Evolutionary conservation across 2,888 invertebrate species (phyloP).

Genomic region (Venustoraphidia nigricollis): DNA sequence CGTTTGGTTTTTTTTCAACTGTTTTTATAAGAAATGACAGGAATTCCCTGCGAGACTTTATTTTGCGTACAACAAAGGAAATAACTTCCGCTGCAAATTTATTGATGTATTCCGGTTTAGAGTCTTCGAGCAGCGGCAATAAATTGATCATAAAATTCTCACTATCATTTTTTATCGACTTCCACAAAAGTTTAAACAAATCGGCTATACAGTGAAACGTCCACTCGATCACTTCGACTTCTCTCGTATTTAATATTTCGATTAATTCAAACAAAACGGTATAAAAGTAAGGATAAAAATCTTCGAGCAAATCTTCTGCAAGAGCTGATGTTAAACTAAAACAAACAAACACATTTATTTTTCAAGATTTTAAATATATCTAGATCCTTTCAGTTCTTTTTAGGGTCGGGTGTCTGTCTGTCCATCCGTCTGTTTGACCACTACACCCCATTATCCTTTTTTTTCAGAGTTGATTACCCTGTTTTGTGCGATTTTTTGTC

Average conservation of each 20-base stretch:
- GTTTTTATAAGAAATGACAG: slow-evolving; percentile 51
- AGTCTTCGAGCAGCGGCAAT: slow-evolving; percentile 59
- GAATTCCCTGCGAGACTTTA: slow-evolving; percentile 62
- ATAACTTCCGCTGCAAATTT: slow-evolving; percentile 94
- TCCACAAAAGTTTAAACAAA: slow-evolving; percentile 78
- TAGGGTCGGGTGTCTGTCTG: too few relatives aligned
- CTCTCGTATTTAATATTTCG: slow-evolving; percentile 52
- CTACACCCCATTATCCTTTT: too few relatives aligned
- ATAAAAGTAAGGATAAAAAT: slow-evolving; percentile 78
- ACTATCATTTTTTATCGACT: slow-evolving; percentile 67
- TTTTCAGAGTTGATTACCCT: too few relatives aligned
- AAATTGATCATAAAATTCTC: slow-evolving; percentile 52
- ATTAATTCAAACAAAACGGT: slow-evolving; percentile 59
- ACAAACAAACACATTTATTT: slow-evolving; percentile 14
- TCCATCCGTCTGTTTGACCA: too few relatives aligned
- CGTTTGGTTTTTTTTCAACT: slow-evolving; percentile 49
- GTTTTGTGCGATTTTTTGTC: not conserved
- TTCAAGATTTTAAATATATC: not conserved
- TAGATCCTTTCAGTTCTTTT: slow-evolving; percentile 1
- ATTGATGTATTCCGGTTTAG: slow-evolving; percentile 69
- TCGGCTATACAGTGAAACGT: slow-evolving; percentile 75
- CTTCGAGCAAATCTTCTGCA: slow-evolving; percentile 73
- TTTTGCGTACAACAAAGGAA: slow-evolving; percentile 83
- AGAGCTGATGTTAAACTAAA: slow-evolving; percentile 66
- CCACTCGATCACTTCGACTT: slow-evolving; percentile 76